Percentiles rank a stretch among this genome's conserved stretches.
These are phyloP conservation scores for Corbicula japonica DNA, from an alignment of 2,888 invertebrate species.

Conservation along the genomic window DNA sequence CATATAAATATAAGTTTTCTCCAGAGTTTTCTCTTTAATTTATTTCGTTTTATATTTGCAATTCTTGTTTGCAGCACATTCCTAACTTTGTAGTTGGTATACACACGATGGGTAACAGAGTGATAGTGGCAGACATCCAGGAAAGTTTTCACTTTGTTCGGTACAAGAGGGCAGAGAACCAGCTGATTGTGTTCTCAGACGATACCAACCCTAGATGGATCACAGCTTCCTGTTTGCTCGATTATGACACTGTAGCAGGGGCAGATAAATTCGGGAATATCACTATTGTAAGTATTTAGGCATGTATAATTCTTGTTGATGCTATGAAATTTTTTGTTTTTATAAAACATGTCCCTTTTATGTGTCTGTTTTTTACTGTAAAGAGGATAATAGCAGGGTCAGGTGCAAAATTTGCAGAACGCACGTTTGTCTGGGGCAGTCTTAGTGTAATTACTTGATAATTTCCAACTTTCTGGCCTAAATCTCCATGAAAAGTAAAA, in stretches of 20 bases:
- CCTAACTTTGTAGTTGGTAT: slow-evolving; percentile 98
- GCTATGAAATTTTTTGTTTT: too few relatives aligned
- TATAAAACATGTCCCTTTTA: too few relatives aligned
- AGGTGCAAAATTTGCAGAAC: too few relatives aligned
- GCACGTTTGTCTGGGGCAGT: too few relatives aligned
- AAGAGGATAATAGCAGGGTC: too few relatives aligned
- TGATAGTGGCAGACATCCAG: slow-evolving; percentile 96
- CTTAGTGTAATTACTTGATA: too few relatives aligned
- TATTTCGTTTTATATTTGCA: too few relatives aligned
- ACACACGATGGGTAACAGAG: slow-evolving; percentile 96
- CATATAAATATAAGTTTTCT: too few relatives aligned
- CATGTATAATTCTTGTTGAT: not conserved
- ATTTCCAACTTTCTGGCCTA: too few relatives aligned
- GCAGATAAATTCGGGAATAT: slow-evolving; percentile 99
- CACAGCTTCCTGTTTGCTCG: slow-evolving; percentile 95
- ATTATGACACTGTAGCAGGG: slow-evolving; percentile 98
- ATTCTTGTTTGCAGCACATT: slow-evolving; percentile 91
- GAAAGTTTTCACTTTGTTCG: slow-evolving; percentile 98
- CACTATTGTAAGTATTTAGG: slow-evolving; percentile 90
- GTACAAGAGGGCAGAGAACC: slow-evolving; percentile 98
- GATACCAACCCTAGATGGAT: slow-evolving; percentile 99
- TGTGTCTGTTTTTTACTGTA: too few relatives aligned
- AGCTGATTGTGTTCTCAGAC: slow-evolving; percentile 98
- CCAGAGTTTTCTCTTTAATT: too few relatives aligned
- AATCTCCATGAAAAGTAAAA: too few relatives aligned